Evolutionary conservation across 2,797 vertebrate species (phyloP), one percentile per base, ranked within the genome.

Genomic region (Pagetopsis macropterus): DNA sequence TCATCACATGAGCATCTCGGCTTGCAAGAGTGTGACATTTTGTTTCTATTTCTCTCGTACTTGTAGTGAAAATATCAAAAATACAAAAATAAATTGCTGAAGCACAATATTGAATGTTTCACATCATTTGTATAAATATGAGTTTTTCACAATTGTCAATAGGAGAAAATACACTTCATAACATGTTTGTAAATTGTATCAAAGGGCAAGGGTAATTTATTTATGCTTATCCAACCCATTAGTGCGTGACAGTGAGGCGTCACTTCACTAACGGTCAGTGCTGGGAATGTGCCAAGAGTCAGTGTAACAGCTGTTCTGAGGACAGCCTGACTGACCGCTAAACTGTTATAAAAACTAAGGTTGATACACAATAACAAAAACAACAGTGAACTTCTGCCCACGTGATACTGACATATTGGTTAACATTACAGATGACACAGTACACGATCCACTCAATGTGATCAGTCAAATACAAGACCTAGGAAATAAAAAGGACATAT

Each of bases 201-300:
- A 27, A 49, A 43, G 17, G 21, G 70, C 23, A 14, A 44, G 27
- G 17, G 37, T 54, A 12, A 66, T 27, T 51, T 44, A 8, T 48
- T 27, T 11, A 21, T 56, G 56, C 52, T 72, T 40, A 61, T 74
- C 56, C 52, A 65, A 41, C 21, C 27, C 40, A 15, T 61, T 31
- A 27, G 45, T 65, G 43, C 0, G 3, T 69, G 63, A 57, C 49
- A 10, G 69, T 1, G 41, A 57, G 55, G 54, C 4, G 23, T 69
- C 52, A 12, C 45, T 65, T 75, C 48, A 59, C 16, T 63, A 82
- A 82, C 65, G 44, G 31, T 67, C 59, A 68, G 1, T 43, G 76
- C 50, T 78, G 70, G 84, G 57, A 85, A 33, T 45, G 66, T 79
- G 69, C 84, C 88, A 84, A 64, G 66, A 81, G 70, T 76, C 66